A percentile compares a stretch with the other conserved stretches of the same genome.
phyloP scores from a whole-genome alignment of 2,797 vertebrate species.

The Malacoctenus gilli region DNA sequence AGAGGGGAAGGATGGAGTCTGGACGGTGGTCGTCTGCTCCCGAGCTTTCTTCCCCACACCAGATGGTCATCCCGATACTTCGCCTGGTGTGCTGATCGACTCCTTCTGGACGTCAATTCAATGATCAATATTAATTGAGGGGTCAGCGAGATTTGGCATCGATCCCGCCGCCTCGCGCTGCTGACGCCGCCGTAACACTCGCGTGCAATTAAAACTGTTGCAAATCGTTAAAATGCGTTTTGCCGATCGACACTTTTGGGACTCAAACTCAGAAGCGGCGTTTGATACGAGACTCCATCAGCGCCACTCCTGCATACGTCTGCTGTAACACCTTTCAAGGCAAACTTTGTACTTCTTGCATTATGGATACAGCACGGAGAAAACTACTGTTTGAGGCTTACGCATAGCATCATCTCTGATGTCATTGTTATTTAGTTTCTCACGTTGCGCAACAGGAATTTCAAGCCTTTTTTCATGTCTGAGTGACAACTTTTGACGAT shows the following conservation, averaged over 20 bases:
- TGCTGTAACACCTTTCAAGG: constrained; percentile 39
- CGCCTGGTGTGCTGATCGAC: constrained; percentile 25
- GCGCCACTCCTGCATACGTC: constrained; percentile 22
- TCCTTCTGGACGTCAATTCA: constrained; percentile 22
- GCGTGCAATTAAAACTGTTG: constrained; percentile 13
- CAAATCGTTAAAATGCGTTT: constrained; percentile 7
- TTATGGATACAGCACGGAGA: too few species aligned
- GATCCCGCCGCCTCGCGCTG: constrained; percentile 27
- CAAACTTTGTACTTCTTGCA: constrained; percentile 7
- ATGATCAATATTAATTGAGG: constrained; percentile 47
- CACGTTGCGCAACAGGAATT: too few species aligned
- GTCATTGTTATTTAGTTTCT: constrained; percentile 59
- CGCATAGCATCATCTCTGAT: constrained; percentile 41
- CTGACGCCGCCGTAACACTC: not conserved
- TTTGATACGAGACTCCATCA: constrained; percentile 28
- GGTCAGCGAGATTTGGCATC: constrained; percentile 44
- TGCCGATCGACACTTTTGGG: not conserved
- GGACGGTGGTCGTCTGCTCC: constrained; percentile 7
- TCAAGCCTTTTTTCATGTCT: too few species aligned
- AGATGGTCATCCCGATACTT: constrained; percentile 13
- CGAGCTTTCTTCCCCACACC: not conserved
- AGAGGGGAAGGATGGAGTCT: constrained; percentile 16
- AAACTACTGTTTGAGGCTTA: constrained; percentile 27
- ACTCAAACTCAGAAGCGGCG: constrained; percentile 12
- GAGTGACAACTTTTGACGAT: too few species aligned